phyloP scores from a whole-genome alignment of 2,797 vertebrate genomes.

The Bucorvus abyssinicus region DNA sequence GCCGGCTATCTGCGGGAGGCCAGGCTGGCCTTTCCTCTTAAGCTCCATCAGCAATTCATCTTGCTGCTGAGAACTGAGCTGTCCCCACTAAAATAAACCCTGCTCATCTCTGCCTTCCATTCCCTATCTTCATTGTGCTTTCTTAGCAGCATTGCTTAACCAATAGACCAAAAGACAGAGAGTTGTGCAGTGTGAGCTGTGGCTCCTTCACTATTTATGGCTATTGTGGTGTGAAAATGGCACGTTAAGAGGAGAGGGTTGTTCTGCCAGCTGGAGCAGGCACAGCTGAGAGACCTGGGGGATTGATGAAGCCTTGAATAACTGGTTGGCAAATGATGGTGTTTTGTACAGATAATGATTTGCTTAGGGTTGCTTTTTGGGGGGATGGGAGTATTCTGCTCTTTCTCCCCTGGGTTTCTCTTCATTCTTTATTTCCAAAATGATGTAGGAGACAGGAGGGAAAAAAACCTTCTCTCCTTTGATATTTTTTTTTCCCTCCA shows the following conservation, averaged over 20 bases:
- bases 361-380: neutral
- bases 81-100: neutral
- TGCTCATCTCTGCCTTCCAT: neutral
- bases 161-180: neutral
- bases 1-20: neutral
- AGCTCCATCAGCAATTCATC: neutral
- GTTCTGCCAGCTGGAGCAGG: neutral
- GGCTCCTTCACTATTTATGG: accelerated
- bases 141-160: neutral
- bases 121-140: neutral
- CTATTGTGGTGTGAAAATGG: neutral
- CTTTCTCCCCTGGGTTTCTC: neutral
- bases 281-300: neutral
- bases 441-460: accelerated
- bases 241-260: accelerated
- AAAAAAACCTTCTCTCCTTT: neutral
- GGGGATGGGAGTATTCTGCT: neutral
- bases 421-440: neutral
- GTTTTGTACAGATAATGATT: neutral
- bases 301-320: neutral
- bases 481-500: neutral
- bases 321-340: neutral
- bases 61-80: neutral
- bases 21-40: neutral
- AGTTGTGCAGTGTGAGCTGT: neutral